Base-by-base conservation (phyloP, 2,113 vertebrate genomes). In the Ptychochromis oligacanthus region DNA sequence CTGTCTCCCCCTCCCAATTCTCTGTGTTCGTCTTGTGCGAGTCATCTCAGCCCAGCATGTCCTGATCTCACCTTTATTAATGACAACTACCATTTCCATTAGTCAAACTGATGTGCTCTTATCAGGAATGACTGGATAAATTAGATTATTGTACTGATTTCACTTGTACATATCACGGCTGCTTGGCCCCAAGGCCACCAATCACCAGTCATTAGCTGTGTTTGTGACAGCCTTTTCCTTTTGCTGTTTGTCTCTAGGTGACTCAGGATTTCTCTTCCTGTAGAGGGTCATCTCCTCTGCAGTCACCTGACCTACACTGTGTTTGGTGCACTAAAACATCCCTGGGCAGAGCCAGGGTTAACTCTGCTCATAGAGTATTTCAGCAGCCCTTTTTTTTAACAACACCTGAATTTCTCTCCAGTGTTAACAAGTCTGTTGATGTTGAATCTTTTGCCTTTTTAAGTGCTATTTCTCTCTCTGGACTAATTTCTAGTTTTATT, bases 251-350 rank as follows among this genome's bases (percentile, higher is more conserved):
- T 81, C 75, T 89, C 89, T 78, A 75, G 89, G 88, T 87, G 90
- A 92, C 88, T 93, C 90, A 92, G 91, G 91, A 84, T 82, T 83
- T 87, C 62, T 87, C 43, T 82, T 86, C 82, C 80, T 82, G 85
- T 88, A 78, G 85, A 85, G 88, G 82, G 81, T 88, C 77, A 70
- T 81, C 77, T 88, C 46, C 81, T 88, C 81, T 91, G 86, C 85
- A 83, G 91, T 92, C 89, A 88, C 86, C 91, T 88, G 93, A 93
- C 91, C 90, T 85, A 56, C 89, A 93, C 91, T 91, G 92, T 90
- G 89, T 89, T 83, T 61, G 62, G 89, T 90, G 89, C 85, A 82
- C 88, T 87, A 13, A 81, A 74, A 61, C 80, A 82, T 72, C 75
- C 70, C 84, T n/a, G 56, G 60, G 83, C 75, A 80, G 58, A 22